phyloP scores from a whole-genome alignment of 2,797 vertebrate genomes.

The Leptatherina wallacei region DNA sequence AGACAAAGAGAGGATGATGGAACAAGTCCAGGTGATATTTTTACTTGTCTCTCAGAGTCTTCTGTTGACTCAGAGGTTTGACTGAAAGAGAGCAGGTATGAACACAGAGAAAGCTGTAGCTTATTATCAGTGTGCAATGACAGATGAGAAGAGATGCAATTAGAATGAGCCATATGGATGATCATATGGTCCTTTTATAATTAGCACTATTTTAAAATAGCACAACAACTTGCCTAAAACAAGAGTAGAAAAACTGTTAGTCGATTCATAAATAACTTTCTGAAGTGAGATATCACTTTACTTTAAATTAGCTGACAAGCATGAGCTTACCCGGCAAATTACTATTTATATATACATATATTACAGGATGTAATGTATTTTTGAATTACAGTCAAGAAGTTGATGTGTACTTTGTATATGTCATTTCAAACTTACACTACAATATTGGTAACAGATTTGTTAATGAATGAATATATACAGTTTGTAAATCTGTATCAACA shows the following conservation, averaged over 20 bases:
- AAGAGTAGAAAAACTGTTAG: slow-evolving; percentile 36
- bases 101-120: slow-evolving; percentile 63
- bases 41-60: slow-evolving; percentile 54
- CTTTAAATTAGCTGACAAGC: not conserved
- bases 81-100: slow-evolving; percentile 64
- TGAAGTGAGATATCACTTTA: not conserved
- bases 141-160: slow-evolving; percentile 76
- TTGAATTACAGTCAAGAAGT: too few relatives aligned
- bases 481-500: too few relatives aligned
- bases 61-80: slow-evolving; percentile 44
- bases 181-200: slow-evolving; percentile 82
- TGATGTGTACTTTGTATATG: too few relatives aligned
- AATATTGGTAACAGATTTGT: too few relatives aligned
- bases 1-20: slow-evolving; percentile 47
- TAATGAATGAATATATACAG: too few relatives aligned
- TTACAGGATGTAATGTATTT: too few relatives aligned
- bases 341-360: not conserved
- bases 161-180: slow-evolving; percentile 80
- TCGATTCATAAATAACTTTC: slow-evolving; percentile 54
- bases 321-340: not conserved
- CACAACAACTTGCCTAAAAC: slow-evolving; percentile 55
- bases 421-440: too few relatives aligned
- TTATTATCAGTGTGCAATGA: slow-evolving; percentile 68
- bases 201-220: slow-evolving; percentile 78
- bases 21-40: slow-evolving; percentile 67